A percentile compares a stretch with the other conserved stretches of the same genome.
phyloP scores from a whole-genome alignment of 2,113 vertebrate genomes.

The Ceuthmochares aereus region DNA sequence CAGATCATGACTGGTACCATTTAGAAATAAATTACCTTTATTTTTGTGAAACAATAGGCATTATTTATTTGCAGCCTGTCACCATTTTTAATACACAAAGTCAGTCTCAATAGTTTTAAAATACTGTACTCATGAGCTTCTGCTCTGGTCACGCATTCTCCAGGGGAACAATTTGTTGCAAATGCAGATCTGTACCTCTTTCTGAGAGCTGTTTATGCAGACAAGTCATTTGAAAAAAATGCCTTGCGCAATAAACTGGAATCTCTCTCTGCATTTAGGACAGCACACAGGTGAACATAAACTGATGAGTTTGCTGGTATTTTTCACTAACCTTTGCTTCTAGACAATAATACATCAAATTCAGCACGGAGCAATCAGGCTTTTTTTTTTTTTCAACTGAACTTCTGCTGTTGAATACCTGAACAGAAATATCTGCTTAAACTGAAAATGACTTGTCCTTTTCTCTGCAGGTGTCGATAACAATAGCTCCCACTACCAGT shows the following conservation, averaged over 20 bases:
- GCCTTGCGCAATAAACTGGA: background rate
- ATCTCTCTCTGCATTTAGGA: background rate
- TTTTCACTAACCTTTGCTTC: background rate
- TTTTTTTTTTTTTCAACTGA: background rate
- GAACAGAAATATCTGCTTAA: background rate
- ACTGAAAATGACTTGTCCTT: background rate
- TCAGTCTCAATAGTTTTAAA: background rate
- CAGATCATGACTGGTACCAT: background rate
- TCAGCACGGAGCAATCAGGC: background rate
- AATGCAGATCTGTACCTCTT: background rate
- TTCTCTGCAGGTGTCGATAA: conserved; percentile 44
- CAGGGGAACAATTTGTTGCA: background rate
- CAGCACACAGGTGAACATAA: background rate
- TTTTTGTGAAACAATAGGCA: background rate
- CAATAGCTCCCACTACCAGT: background rate
- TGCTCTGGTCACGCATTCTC: background rate
- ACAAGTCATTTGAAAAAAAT: background rate
- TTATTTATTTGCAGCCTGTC: background rate
- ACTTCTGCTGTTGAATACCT: background rate
- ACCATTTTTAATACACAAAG: background rate
- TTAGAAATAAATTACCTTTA: background rate
- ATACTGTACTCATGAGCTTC: background rate
- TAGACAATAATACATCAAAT: background rate
- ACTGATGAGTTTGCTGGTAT: background rate
- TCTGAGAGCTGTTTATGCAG: background rate